A percentile compares a stretch with the other conserved stretches of the same genome.
phyloP scores from a whole-genome alignment of 2,888 invertebrate species.

The Aromia moschata region DNA sequence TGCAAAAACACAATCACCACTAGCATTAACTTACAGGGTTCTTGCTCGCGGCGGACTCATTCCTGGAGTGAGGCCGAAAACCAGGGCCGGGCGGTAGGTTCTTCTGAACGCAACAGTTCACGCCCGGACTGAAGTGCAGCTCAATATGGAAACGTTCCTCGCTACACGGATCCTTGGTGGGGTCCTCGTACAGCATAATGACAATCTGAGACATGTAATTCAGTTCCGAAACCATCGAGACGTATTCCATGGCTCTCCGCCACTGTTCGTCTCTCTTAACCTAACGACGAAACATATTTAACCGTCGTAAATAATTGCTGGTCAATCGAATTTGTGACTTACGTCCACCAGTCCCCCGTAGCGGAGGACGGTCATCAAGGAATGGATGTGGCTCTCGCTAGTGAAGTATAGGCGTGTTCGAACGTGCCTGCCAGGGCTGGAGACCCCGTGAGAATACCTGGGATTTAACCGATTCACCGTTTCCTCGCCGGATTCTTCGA shows the following conservation, averaged over 20 bases:
- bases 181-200: constrained; percentile 98
- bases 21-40: constrained; percentile 67
- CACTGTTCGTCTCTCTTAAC: constrained; percentile 90
- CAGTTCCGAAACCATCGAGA: constrained; percentile 95
- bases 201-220: constrained; percentile 99
- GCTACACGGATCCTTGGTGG: constrained; percentile 90
- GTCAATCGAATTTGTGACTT: constrained; percentile 57
- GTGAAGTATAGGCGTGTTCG: constrained; percentile 99
- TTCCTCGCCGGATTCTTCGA: constrained; percentile 90
- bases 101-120: constrained; percentile 95
- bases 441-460: constrained; percentile 97
- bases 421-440: constrained; percentile 97
- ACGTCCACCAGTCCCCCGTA: constrained; percentile 92
- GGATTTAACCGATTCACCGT: constrained; percentile 96
- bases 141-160: constrained; percentile 98
- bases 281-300: no score
- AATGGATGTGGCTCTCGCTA: constrained; percentile 99
- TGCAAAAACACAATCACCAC: no score
- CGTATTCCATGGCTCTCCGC: constrained; percentile 98
- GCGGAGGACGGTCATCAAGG: constrained; percentile 92
- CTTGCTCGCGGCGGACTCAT: constrained; percentile 74
- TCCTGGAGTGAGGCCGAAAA: constrained; percentile 89
- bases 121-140: constrained; percentile 98
- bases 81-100: constrained; percentile 93
- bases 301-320: no score